Conservation (phyloP, 2,888 invertebrate genomes). For the Troilus luridus region DNA sequence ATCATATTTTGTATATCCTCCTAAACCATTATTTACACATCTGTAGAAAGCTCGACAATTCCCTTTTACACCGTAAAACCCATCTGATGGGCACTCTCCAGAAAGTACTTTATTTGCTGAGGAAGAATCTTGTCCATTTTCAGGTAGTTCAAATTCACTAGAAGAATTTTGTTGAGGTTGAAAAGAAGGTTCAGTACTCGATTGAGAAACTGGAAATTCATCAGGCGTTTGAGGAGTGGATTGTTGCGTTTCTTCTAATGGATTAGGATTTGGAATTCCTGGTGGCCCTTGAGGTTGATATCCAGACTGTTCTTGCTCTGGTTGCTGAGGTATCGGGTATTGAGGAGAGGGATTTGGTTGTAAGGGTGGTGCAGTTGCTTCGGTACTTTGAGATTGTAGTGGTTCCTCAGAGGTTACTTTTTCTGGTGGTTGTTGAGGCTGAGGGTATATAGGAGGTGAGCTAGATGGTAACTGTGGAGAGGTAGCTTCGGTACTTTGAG, state of each 20-base stretch:
- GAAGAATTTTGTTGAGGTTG: slow-evolving; percentile 51
- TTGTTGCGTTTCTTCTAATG: neutral
- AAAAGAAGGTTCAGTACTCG: neutral
- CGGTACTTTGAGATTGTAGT: slow-evolving; percentile 12
- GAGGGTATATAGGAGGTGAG: slow-evolving; percentile 57
- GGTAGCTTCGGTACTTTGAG: slow-evolving; percentile 53
- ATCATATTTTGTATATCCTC: slow-evolving; percentile 70
- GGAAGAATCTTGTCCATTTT: slow-evolving; percentile 32
- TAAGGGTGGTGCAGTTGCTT: slow-evolving; percentile 23
- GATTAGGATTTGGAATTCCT: slow-evolving; percentile 2
- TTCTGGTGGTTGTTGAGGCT: slow-evolving; percentile 51
- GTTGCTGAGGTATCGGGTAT: slow-evolving; percentile 61
- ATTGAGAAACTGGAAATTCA: neutral
- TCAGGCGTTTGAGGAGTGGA: neutral
- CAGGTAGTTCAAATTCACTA: neutral
- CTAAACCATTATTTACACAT: slow-evolving; percentile 67
- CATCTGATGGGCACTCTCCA: slow-evolving; percentile 65
- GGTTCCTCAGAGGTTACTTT: slow-evolving; percentile 50
- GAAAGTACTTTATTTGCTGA: slow-evolving; percentile 56
- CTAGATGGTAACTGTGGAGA: slow-evolving; percentile 61
- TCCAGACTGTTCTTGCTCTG: slow-evolving; percentile 38
- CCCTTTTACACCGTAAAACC: slow-evolving; percentile 66
- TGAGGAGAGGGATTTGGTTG: slow-evolving; percentile 59
- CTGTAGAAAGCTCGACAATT: slow-evolving; percentile 70
- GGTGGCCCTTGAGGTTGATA: slow-evolving; percentile 9